phyloP scores from a whole-genome alignment of 2,797 vertebrate genomes.

The Notolepis coatsorum region DNA sequence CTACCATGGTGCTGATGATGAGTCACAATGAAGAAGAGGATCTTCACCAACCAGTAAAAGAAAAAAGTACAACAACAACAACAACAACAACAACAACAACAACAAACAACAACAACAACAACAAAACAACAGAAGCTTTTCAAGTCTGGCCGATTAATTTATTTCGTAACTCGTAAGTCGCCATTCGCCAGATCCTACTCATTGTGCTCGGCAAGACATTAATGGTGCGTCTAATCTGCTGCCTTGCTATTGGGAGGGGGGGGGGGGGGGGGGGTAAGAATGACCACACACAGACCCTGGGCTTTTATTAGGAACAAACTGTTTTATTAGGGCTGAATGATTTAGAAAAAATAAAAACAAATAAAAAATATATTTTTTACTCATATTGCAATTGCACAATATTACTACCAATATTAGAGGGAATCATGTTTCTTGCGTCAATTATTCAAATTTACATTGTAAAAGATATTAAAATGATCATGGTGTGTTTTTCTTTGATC shows the following conservation, averaged over 20 bases:
- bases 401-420: too few relatives aligned
- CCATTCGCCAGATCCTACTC: neutral
- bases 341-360: too few relatives aligned
- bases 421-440: too few relatives aligned
- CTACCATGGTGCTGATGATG: conserved; percentile 31
- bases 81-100: too few relatives aligned
- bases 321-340: conserved; percentile 11
- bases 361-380: too few relatives aligned
- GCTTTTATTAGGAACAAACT: conserved; percentile 20
- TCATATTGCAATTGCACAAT: too few relatives aligned
- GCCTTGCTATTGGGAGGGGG: conserved; percentile 32
- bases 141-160: neutral
- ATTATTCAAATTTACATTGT: too few relatives aligned
- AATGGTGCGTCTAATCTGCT: conserved; percentile 49
- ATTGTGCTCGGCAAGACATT: conserved; percentile 30
- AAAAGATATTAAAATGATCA: too few relatives aligned
- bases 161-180: neutral
- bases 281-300: conserved; percentile 11
- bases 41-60: neutral
- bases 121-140: neutral
- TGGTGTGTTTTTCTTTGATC: too few relatives aligned
- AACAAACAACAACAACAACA: too few relatives aligned
- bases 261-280: conserved; percentile 35
- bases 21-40: conserved; percentile 11
- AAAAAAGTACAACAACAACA: neutral